Conservation (phyloP, 2,113 vertebrate genomes). For the Pica pica region DNA sequence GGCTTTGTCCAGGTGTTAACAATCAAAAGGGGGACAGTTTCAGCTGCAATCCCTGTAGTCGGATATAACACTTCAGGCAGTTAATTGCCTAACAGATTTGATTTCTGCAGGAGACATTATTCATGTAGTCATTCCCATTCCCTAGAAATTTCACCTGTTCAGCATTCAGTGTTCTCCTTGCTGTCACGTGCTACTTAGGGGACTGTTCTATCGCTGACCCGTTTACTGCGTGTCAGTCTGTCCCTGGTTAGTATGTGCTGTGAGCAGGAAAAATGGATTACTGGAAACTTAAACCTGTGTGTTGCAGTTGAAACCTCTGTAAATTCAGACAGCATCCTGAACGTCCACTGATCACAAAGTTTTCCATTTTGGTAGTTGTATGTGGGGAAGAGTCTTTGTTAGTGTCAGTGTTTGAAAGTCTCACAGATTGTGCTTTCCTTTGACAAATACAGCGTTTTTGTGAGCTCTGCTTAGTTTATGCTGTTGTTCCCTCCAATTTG, state of each 20-base stretch:
- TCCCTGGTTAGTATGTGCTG: not conserved
- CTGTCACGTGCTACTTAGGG: not conserved
- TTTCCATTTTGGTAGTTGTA: not conserved
- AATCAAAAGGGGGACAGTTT: not conserved
- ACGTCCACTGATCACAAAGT: not conserved
- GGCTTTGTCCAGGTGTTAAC: not conserved
- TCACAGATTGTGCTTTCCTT: not conserved
- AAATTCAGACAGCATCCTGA: not conserved
- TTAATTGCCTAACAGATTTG: not conserved
- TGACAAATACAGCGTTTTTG: not conserved
- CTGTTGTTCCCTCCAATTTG: not conserved
- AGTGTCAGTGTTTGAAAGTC: not conserved
- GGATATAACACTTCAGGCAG: not conserved
- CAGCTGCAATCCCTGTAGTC: not conserved
- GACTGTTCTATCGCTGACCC: not conserved
- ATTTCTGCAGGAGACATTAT: not conserved
- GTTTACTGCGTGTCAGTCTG: not conserved
- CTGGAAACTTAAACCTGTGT: not conserved
- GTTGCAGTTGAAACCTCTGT: not conserved
- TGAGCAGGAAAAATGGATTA: not conserved
- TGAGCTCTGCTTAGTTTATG: not conserved
- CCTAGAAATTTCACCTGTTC: not conserved
- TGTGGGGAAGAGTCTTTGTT: not conserved
- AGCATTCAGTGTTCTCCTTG: not conserved
- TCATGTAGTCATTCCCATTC: not conserved